Evolutionary conservation across 2,113 vertebrate genomes (phyloP).

Genomic region (Cyanistes caeruleus): DNA sequence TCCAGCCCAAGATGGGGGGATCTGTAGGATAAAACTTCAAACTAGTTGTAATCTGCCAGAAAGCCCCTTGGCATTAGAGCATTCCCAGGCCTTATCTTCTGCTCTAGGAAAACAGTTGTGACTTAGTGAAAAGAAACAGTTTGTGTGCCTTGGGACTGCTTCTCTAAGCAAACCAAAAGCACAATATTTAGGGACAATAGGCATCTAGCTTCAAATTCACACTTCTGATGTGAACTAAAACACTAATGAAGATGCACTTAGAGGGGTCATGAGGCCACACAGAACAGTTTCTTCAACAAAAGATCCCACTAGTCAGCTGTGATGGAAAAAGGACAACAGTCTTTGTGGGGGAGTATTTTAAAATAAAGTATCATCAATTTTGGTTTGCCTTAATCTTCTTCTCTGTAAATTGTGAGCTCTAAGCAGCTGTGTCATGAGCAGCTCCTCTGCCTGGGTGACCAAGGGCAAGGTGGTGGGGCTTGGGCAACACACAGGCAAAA

Average conservation of each 20-base stretch:
- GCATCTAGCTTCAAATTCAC: neutral
- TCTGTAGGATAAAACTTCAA: constrained; percentile 7
- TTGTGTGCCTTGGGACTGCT: neutral
- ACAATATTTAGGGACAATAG: neutral
- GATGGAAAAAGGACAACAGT: neutral
- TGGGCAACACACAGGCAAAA: neutral
- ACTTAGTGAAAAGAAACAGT: neutral
- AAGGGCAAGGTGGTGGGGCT: neutral
- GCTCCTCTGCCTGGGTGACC: neutral
- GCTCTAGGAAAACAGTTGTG: constrained; percentile 9
- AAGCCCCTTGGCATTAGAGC: neutral
- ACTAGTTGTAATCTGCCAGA: neutral
- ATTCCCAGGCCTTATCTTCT: neutral
- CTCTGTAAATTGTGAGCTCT: neutral
- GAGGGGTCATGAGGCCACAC: neutral
- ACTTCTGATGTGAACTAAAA: neutral
- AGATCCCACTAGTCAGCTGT: neutral
- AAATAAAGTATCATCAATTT: neutral
- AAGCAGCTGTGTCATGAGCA: neutral
- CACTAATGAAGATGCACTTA: neutral
- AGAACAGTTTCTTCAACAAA: neutral
- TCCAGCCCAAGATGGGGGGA: neutral
- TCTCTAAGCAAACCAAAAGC: neutral
- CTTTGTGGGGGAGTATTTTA: neutral
- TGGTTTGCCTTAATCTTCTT: neutral